phyloP scores from a whole-genome alignment of 2,797 vertebrate species.

The Dendrocincla fuliginosa region DNA sequence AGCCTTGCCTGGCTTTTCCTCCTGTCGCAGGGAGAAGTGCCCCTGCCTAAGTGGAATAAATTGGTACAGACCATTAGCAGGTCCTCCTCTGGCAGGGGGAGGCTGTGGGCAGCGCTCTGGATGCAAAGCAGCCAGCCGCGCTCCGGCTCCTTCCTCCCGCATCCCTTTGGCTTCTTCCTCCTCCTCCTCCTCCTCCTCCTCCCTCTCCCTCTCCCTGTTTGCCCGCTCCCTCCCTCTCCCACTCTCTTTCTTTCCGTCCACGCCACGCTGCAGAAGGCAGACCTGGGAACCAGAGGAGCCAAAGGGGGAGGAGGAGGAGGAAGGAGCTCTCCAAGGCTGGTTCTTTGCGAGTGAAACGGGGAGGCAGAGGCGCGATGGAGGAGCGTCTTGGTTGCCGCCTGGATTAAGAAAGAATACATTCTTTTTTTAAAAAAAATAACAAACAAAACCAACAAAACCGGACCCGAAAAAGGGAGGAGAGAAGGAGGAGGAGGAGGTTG shows the following conservation, averaged over 20 bases:
- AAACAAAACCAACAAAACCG: neutral
- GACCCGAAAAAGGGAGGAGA: constrained; percentile 32
- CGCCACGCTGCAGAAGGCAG: constrained; percentile 38
- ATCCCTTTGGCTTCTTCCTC: constrained; percentile 37
- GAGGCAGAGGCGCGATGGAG: neutral
- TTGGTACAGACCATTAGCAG: constrained; percentile 89
- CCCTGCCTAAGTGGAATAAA: constrained; percentile 83
- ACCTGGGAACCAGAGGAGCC: constrained; percentile 8
- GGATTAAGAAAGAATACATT: constrained; percentile 16
- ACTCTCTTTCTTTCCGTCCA: constrained; percentile 32
- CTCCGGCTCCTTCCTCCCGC: constrained; percentile 58
- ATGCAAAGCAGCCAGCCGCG: constrained; percentile 83
- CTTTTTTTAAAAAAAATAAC: neutral
- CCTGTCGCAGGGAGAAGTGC: constrained; percentile 57
- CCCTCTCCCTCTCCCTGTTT: neutral
- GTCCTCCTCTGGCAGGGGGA: constrained; percentile 62
- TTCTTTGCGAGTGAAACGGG: neutral
- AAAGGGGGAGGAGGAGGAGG: neutral
- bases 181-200: constrained; percentile 14
- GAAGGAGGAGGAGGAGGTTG: constrained; percentile 40
- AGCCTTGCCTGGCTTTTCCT: constrained; percentile 13
- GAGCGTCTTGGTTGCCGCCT: neutral
- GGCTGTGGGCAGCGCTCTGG: constrained; percentile 74
- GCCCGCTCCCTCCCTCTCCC: constrained; percentile 18
- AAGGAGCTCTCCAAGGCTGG: neutral